Conservation (phyloP, 2,797 vertebrate species). For the Xenops minutus region DNA sequence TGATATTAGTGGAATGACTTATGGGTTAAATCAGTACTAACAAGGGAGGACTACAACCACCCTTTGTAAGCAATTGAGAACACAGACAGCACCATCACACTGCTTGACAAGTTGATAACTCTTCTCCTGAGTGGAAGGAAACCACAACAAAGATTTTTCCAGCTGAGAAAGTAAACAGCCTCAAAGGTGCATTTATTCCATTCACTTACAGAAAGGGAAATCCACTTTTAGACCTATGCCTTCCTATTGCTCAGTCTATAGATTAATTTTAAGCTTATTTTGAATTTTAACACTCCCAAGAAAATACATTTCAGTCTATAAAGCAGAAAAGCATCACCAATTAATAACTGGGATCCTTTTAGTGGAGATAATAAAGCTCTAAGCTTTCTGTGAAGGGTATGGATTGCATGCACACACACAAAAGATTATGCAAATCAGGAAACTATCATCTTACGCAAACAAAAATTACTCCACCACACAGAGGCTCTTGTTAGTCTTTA, state of each 20-base stretch:
- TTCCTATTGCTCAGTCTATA: neutral
- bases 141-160: neutral
- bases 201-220: neutral
- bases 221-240: neutral
- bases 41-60: neutral
- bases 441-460: constrained; percentile 1
- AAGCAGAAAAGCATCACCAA: constrained; percentile 2
- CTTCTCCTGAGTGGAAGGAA: neutral
- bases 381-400: constrained; percentile 1
- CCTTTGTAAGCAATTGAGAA: neutral
- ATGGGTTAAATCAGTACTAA: neutral
- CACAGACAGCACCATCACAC: neutral
- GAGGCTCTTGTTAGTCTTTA: neutral
- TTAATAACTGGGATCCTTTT: constrained; percentile 22
- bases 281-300: neutral
- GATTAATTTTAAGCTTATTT: constrained; percentile 26
- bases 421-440: constrained; percentile 31
- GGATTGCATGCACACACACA: neutral
- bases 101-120: neutral
- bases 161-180: neutral
- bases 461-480: neutral
- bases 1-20: neutral
- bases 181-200: neutral
- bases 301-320: neutral
- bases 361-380: neutral